Evolutionary conservation across 2,797 vertebrate genomes (phyloP), one percentile per base, ranked within the genome.

Genomic region (Simalia tracyae): DNA sequence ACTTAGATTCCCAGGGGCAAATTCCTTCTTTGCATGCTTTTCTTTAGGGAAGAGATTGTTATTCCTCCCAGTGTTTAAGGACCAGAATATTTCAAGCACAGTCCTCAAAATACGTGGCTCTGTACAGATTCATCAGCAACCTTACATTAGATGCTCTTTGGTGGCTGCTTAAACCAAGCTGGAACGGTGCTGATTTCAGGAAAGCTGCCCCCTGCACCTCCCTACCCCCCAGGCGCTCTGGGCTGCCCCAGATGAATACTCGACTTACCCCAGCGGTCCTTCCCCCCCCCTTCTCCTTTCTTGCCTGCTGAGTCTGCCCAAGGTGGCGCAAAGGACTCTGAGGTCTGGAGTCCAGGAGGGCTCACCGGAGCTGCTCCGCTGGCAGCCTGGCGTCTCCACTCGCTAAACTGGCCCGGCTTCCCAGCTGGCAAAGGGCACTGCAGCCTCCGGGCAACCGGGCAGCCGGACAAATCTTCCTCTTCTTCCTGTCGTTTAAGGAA

Each of bases 271-370:
- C 10, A 36, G 64, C 84, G 0, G 4, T 0, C 50, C 91, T 1
- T 0, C 36, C 36, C 7, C 14, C 28, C 59, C 15, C 14, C 57
- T 19, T 4, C 68, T 72, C 46, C 10, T 76, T 60, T 31, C 36
- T 42, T 36, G 89, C 90, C 12, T 93, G 94, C 95, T 95, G 90
- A 95, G 94, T 95, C 96, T 95, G 93, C 19, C 50, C 84, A 19
- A 4, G 91, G 95, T 92, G 95, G 94, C 94, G 92, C 95, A 94
- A 93, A 95, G 94, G 93, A 0, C 94, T 91, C 64, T 89, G 10
- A 4, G 9, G 10, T 86, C 95, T 96, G 96, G 94, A 91, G 92
- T 90, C 95, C 95, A 91, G 95, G 93, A 94, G 63, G 91, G 95
- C 89, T 91, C 93, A 68, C 86, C 54, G 72, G 92, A 93, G 87